Evolutionary conservation across 2,113 vertebrate genomes (phyloP), one percentile per base, ranked within the genome.

Genomic region (mouse (Mus musculus)): DNA sequence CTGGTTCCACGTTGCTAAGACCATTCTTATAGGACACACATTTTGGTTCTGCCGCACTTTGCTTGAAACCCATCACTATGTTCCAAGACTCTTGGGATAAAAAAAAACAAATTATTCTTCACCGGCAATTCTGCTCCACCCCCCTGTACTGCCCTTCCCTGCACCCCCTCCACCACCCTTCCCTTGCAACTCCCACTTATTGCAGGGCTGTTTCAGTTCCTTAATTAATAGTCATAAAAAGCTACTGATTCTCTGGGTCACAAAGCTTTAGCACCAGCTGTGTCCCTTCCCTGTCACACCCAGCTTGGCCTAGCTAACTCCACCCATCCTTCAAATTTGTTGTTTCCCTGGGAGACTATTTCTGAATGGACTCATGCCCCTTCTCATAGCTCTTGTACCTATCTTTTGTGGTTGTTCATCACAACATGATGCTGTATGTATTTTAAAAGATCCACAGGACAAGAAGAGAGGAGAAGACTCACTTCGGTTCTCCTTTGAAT

Each of bases 171-270:
- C 54, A 82, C 56, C 13, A 4, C 67, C 67, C 5, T 69, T 14
- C 81, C 42, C 54, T 84, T 65, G 36, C 54, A 46, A 49, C 59
- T 72, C 87, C 52, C n/a, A 20, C 26, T 65, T 46, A 33, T 4
- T 95, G 26, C 72, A 87, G 72, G 33, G n/a, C 42, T 89, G 90
- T 97, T 95, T 97, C 91, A 67, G 89, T 97, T 98, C 97, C 96
- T 95, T 88, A 80, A 75, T 75, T 73, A 42, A 72, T n/a, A n/a
- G 20, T 72, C n/a, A n/a, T 20, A 5, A 94, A 96, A 93, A 19
- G 52, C 1, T n/a, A 28, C 42, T 5, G 0, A 81, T 13, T 73
- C 56, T 39, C 46, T 49, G 1, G 11, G 67, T 95, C 97, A 96
- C 52, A 87, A 77, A 89, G 93, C 94, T 84, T 88, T 2, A 65